Conservation (phyloP, 2,888 invertebrate genomes). For the Lepidonotus clava region DNA sequence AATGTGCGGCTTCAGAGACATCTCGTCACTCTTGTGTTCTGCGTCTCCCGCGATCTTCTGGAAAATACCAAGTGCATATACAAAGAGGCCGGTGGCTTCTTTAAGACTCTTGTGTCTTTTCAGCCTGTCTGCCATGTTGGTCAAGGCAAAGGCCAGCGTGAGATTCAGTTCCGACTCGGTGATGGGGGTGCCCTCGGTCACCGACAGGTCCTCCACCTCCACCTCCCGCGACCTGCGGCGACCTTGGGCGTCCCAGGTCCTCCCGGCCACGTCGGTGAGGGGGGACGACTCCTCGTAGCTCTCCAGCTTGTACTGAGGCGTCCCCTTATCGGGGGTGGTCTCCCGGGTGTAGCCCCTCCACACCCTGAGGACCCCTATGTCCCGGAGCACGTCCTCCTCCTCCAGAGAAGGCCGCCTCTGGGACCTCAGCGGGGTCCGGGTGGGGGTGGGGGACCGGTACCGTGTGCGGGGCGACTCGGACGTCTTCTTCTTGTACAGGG, state of each 20-base stretch:
- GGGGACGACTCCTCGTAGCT: conserved; percentile 65
- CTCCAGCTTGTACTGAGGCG: conserved; percentile 56
- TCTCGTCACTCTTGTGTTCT: neutral
- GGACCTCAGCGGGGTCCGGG: neutral
- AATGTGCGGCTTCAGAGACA: conserved; percentile 28
- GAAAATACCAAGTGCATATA: conserved; percentile 61
- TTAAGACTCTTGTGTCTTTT: conserved; percentile 27
- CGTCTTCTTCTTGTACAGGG: no score
- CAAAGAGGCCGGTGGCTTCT: conserved; percentile 62
- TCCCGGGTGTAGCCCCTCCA: conserved; percentile 54
- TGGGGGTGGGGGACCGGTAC: neutral
- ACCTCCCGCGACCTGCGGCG: neutral
- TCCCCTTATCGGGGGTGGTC: conserved; percentile 43
- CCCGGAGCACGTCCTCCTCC: conserved; percentile 17
- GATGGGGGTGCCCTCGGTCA: neutral
- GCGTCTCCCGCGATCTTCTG: conserved; percentile 48
- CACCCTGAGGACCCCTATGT: conserved; percentile 15
- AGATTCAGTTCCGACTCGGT: conserved; percentile 35
- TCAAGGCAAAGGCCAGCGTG: conserved; percentile 51
- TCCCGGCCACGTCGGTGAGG: conserved; percentile 59
- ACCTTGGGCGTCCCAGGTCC: neutral
- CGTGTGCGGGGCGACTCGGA: neutral
- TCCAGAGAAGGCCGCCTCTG: neutral
- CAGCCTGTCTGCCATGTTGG: conserved; percentile 38
- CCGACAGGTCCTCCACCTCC: neutral